Base-by-base conservation (phyloP, 2,888 invertebrate genomes). In the Mythimna pallens region DNA sequence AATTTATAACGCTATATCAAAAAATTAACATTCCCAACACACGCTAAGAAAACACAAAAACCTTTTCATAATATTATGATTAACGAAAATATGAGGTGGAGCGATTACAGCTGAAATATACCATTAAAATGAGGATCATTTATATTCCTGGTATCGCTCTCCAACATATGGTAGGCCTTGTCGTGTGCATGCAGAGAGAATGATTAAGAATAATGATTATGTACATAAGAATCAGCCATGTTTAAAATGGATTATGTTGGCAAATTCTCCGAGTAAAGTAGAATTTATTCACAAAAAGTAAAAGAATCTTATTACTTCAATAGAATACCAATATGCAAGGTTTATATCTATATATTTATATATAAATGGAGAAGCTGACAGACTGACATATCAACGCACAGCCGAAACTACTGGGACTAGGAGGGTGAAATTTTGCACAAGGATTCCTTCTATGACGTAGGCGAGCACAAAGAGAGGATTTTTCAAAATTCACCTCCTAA, bases 91-190 rank as follows among this genome's bases (percentile, higher is more conserved):
- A 58, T 61, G 17, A 64, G 59, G 52, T 69, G 70, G 58, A 66
- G 71, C 58, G 70, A 76, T 78, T 78, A 55, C 50, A 22, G 47
- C 58, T 62, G 62, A 63, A 78, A 79, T 68, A 20, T 70, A 76
- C 73, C 73, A 70, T 68, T 72, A 70, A 52, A 83, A 85, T 68
- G 65, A 70, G 66, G 55, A 50, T 68, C 66, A 52, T 80, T 83
- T 72, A 68, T 73, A 83, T 59, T 63, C 76, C 22, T 68, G 67
- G 65, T 73, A 73, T 55, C 61, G 43, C n/a, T 34, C 61, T 55
- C n/a, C 47, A 72, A 79, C 68, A 78, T 58, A 68, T 58, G 67
- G 52, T 7, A 47, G 47, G 50, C 65, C 50, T 58, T 73, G 71
- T 73, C 69, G 47, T 55, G 34, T 25, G 58, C 30, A 59, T 54